phyloP scores from a whole-genome alignment of 2,888 invertebrate species.

The Lithosia quadra region DNA sequence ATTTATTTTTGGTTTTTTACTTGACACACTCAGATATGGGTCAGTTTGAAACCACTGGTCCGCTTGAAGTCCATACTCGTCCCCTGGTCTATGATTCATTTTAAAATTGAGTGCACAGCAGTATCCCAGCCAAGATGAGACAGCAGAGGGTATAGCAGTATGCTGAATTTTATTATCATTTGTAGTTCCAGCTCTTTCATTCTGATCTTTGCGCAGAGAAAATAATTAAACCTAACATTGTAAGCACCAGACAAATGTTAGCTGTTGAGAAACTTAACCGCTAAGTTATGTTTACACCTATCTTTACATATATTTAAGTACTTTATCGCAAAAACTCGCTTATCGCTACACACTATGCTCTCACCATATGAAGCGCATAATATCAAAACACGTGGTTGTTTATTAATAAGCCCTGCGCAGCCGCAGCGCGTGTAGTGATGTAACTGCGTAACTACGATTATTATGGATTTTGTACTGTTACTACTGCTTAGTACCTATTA shows the following conservation, averaged over 20 bases:
- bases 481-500: constrained; percentile 15
- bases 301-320: neutral
- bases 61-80: too few relatives aligned
- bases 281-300: neutral
- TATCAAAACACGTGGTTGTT: constrained; percentile 78
- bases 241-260: neutral
- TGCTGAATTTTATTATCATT: too few relatives aligned
- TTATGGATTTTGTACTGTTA: constrained; percentile 50
- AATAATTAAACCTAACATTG: neutral
- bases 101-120: too few relatives aligned
- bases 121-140: too few relatives aligned
- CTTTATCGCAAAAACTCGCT: constrained; percentile 34
- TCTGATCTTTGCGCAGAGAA: neutral
- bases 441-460: constrained; percentile 69
- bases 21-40: too few relatives aligned
- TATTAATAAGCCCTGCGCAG: constrained; percentile 80
- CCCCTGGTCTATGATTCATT: too few relatives aligned
- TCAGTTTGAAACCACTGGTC: too few relatives aligned
- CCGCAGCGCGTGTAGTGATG: constrained; percentile 76
- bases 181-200: too few relatives aligned
- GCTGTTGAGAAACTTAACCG: neutral
- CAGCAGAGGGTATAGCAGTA: too few relatives aligned
- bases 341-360: constrained; percentile 37
- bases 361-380: constrained; percentile 56
- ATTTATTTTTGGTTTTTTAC: too few relatives aligned